phyloP scores from a whole-genome alignment of 2,797 vertebrate genomes.

The Syngnathus rostellatus region DNA sequence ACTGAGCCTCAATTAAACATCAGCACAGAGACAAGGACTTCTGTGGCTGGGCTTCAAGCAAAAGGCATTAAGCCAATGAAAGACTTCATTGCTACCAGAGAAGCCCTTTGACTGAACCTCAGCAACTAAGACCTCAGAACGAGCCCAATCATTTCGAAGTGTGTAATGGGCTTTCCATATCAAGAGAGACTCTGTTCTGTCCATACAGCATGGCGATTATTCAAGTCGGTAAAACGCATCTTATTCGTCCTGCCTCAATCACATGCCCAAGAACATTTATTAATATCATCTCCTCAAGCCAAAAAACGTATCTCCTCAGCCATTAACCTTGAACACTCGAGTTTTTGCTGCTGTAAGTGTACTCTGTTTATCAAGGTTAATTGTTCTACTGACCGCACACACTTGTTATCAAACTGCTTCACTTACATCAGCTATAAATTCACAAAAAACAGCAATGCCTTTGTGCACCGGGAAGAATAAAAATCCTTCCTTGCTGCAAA shows the following conservation, averaged over 20 bases:
- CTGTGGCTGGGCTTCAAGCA: conserved; percentile 36
- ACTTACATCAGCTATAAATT: neutral
- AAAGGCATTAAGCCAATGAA: conserved; percentile 54
- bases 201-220: conserved; percentile 31
- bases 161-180: conserved; percentile 52
- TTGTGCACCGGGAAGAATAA: neutral
- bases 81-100: conserved; percentile 43
- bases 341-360: conserved; percentile 27
- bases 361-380: conserved; percentile 53
- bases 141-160: conserved; percentile 41
- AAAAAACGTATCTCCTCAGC: conserved; percentile 31
- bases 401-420: conserved; percentile 25
- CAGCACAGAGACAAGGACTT: conserved; percentile 40
- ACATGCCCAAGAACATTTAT: conserved; percentile 31
- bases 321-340: conserved; percentile 44
- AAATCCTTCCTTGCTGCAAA: neutral
- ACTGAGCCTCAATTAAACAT: conserved; percentile 53
- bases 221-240: conserved; percentile 16
- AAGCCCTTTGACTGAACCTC: conserved; percentile 45
- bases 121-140: conserved; percentile 42
- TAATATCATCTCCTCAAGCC: conserved; percentile 35
- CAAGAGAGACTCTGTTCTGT: conserved; percentile 27
- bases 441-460: neutral
- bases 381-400: conserved; percentile 45
- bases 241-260: conserved; percentile 33